Percentiles rank a stretch among this genome's conserved stretches.
These are phyloP conservation scores for Glyphotaelius pellucidus DNA, from an alignment of 2,888 invertebrate species.

Conservation along the genomic window DNA sequence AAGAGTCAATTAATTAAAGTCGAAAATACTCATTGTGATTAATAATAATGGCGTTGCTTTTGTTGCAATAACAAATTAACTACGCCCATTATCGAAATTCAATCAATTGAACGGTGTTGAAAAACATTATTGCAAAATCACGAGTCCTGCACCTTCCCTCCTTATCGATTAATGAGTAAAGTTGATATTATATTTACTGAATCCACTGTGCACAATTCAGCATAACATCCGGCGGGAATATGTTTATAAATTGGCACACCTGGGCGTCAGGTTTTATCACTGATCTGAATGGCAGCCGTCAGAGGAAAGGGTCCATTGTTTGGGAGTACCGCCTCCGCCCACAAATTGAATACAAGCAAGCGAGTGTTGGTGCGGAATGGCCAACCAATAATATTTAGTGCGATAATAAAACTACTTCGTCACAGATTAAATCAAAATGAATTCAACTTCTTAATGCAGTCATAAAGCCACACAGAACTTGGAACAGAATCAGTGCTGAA, in stretches of 20 bases:
- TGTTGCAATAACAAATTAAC: conserved; percentile 5
- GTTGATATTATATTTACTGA: not conserved
- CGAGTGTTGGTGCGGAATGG: not conserved
- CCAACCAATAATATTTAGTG: not conserved
- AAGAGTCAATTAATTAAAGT: not conserved
- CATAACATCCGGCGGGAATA: conserved; percentile 42
- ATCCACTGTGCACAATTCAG: not conserved
- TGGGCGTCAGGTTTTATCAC: conserved; percentile 33
- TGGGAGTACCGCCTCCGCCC: conserved; percentile 9
- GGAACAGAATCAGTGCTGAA: not conserved
- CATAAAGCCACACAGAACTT: not conserved
- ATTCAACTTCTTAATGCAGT: not conserved
- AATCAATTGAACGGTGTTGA: not conserved
- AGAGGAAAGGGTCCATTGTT: conserved; percentile 36
- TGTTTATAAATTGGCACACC: conserved; percentile 33
- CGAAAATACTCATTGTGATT: not conserved
- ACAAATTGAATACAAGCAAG: conserved; percentile 31
- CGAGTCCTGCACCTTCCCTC: conserved; percentile 9
- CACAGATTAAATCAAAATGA: conserved; percentile 14
- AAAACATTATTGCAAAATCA: conserved; percentile 17
- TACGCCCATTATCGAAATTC: not conserved
- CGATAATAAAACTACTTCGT: conserved; percentile 39
- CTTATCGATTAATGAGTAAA: conserved; percentile 43
- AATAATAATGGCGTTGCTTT: not conserved
- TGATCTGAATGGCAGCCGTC: conserved; percentile 23